Base-by-base conservation (phyloP, 2,113 vertebrate species). In the Etheostoma spectabile region DNA sequence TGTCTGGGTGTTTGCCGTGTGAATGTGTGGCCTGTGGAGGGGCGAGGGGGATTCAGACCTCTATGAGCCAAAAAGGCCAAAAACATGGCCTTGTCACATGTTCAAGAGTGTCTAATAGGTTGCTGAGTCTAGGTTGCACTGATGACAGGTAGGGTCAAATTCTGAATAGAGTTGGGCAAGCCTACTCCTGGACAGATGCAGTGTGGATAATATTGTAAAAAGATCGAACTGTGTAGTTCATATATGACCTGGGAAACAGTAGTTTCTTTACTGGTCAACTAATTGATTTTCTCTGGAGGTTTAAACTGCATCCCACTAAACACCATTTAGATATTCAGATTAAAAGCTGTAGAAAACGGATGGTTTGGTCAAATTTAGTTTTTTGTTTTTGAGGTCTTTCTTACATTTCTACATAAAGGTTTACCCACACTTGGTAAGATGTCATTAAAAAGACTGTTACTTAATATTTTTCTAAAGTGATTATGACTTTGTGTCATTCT, bases 1-100 rank as follows among this genome's bases (percentile, higher is more conserved):
- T 65, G 79, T 78, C 49, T 10, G 15, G 22, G 3, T 52, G 70
- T 55, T 55, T 75, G 59, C 62, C 10, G 18, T 83, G 64, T 74
- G 70, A 75, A 78, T 52, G 71, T 84, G 77, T 82, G 76, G 38
- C 22, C 53, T 35, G 55, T 30, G 30, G 30, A 30, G 30, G 30
- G 30, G 30, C 30, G 30, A 3, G 30, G 3, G 33, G 35, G 30
- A 35, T 35, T 35, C 33, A 35, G 33, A 35, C 6, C 33, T 35
- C 6, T 35, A 35, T 35, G 5, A 6, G 33, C 33, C 27, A 27
- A 27, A 27, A 33, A 33, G 3, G 33, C 33, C 33, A 33, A 33
- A 33, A 33, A 33, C 33, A 33, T 33, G 33, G 33, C 33, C 33
- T 33, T 33, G 33, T 33, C 33, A 33, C 3, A 33, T 33, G 33